phyloP scores from a whole-genome alignment of 2,888 invertebrate genomes.

The Hydrotaea diabolus region DNA sequence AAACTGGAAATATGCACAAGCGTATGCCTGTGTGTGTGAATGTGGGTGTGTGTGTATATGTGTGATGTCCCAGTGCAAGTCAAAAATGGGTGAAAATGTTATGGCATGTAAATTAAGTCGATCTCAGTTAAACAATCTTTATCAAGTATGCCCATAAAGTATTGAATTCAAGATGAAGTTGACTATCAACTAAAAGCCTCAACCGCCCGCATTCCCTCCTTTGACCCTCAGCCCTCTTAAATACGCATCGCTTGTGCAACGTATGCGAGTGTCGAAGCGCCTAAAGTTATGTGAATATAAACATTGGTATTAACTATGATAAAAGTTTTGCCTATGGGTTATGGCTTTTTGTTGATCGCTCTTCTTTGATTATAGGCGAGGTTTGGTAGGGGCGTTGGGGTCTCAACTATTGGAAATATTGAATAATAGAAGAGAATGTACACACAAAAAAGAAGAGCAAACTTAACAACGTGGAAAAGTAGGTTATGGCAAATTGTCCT shows the following conservation, averaged over 20 bases:
- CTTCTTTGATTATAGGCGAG: no score
- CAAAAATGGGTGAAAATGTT: conserved; percentile 22
- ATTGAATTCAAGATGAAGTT: conserved; percentile 8
- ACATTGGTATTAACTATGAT: background rate
- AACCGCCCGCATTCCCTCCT: background rate
- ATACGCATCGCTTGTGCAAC: background rate
- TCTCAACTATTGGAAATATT: no score
- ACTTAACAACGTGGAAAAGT: no score
- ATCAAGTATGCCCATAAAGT: conserved; percentile 26
- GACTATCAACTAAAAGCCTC: background rate
- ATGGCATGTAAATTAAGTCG: conserved; percentile 37
- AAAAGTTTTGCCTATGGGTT: background rate
- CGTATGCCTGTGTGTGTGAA: background rate
- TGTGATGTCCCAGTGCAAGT: background rate
- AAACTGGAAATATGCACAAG: background rate
- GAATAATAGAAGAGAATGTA: no score
- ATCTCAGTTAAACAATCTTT: conserved; percentile 29
- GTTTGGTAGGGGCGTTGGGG: no score
- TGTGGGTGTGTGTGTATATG: background rate
- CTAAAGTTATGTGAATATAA: conserved; percentile 20
- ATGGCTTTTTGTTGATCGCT: background rate
- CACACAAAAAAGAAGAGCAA: no score
- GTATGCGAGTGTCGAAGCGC: background rate
- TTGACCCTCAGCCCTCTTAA: no score
- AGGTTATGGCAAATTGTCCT: no score